phyloP scores from a whole-genome alignment of 2,113 vertebrate genomes.

The Ophiodon elongatus region DNA sequence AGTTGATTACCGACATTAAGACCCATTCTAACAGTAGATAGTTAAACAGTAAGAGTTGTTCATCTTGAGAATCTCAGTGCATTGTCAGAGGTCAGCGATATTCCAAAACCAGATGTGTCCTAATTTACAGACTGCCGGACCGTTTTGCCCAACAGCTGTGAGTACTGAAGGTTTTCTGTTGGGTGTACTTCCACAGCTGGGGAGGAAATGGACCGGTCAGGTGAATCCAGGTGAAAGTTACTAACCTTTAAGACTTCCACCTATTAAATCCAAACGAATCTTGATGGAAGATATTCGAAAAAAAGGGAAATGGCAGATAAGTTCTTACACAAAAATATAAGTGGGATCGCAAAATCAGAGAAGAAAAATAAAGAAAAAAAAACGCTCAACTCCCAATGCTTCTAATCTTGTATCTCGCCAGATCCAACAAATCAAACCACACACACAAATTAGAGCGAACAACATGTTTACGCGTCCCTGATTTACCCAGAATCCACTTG shows the following conservation, averaged over 20 bases:
- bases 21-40: not conserved
- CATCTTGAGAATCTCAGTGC: not conserved
- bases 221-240: constrained; percentile 67
- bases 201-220: constrained; percentile 66
- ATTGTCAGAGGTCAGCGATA: constrained; percentile 20
- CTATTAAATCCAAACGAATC: constrained; percentile 23
- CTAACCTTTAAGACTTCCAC: constrained; percentile 34
- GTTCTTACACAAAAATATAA: not conserved
- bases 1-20: not conserved
- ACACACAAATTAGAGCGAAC: not conserved
- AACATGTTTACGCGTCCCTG: not conserved
- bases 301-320: not conserved
- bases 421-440: not conserved
- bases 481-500: not conserved
- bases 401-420: not conserved
- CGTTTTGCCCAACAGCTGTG: constrained; percentile 60
- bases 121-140: constrained; percentile 28
- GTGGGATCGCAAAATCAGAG: not conserved
- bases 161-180: constrained; percentile 24
- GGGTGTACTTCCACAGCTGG: constrained; percentile 51
- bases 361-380: not conserved
- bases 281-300: constrained; percentile 25
- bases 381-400: not conserved
- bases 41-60: constrained; percentile 3
- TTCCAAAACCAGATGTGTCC: constrained; percentile 61